Evolutionary conservation across 2,113 vertebrate species (phyloP).

Genomic region (Corapipo altera): DNA sequence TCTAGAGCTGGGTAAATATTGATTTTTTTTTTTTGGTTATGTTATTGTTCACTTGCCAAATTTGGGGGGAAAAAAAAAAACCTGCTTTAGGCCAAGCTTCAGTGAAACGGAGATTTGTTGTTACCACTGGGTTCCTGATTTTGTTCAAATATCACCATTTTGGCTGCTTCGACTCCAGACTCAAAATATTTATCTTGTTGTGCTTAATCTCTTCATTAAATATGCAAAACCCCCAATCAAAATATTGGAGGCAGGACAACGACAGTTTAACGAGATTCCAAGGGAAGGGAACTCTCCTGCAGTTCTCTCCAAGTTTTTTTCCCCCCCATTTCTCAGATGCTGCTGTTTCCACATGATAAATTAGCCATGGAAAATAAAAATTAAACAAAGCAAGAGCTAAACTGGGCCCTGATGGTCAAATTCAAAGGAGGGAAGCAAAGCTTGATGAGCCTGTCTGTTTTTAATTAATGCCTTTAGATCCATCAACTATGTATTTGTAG

Average conservation of each 20-base stretch:
- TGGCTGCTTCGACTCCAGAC: background rate
- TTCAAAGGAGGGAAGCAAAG: background rate
- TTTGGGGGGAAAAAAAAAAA: accelerated
- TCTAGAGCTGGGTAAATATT: background rate
- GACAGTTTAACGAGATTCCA: background rate
- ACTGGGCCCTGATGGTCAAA: background rate
- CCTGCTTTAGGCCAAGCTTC: background rate
- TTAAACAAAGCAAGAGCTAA: background rate
- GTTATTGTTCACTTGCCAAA: background rate
- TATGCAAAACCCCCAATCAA: background rate
- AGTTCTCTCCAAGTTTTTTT: background rate
- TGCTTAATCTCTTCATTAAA: background rate
- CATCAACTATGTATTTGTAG: background rate
- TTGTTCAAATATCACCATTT: background rate
- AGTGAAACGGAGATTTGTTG: background rate
- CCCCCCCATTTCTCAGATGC: background rate
- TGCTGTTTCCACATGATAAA: background rate
- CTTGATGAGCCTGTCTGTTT: background rate
- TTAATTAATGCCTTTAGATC: background rate
- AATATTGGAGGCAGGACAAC: background rate
- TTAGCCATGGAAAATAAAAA: background rate
- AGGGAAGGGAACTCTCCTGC: background rate
- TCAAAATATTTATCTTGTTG: background rate
- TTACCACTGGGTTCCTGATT: accelerated
- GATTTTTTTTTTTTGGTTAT: background rate